Conservation (phyloP, 92 coral and sea anemone genomes). For the Porites lobata region DNA sequence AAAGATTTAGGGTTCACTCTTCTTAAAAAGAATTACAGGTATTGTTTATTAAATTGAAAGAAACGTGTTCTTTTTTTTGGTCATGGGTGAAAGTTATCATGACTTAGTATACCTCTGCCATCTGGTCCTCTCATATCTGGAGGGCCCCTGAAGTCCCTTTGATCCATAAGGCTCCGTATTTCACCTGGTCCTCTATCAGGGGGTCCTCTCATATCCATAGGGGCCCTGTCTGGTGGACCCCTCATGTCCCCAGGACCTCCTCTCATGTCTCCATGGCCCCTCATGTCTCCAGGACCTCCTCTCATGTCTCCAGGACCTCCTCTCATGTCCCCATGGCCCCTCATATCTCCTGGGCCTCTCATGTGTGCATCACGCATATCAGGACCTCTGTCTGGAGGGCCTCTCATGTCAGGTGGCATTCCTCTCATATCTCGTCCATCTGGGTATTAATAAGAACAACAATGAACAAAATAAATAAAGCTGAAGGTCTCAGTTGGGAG, state of each 20-base stretch:
- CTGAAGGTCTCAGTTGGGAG: too few relatives aligned
- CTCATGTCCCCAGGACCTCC: slow-evolving; percentile 83
- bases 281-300: slow-evolving; percentile 81
- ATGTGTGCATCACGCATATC: slow-evolving; percentile 79
- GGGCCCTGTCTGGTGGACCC: slow-evolving; percentile 80
- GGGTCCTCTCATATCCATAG: slow-evolving; percentile 73
- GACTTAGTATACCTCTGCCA: slow-evolving; percentile 22
- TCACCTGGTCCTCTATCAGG: slow-evolving; percentile 85
- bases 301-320: slow-evolving; percentile 66
- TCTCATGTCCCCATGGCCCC: slow-evolving; percentile 70
- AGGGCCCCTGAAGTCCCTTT: slow-evolving; percentile 90
- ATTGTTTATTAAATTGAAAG: too few relatives aligned
- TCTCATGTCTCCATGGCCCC: slow-evolving; percentile 61
- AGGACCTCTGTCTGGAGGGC: slow-evolving; percentile 71
- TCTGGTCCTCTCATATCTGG: slow-evolving; percentile 81
- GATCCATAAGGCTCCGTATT: slow-evolving; percentile 59
- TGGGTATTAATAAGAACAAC: slow-evolving; percentile 15
- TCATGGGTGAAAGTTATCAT: not conserved
- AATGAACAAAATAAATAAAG: too few relatives aligned
- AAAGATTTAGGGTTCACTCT: too few relatives aligned
- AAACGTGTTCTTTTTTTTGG: too few relatives aligned
- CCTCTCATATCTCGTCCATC: slow-evolving; percentile 52
- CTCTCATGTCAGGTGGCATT: slow-evolving; percentile 44
- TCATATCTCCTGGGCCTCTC: slow-evolving; percentile 82
- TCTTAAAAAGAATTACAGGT: too few relatives aligned